Conservation (phyloP, 2,113 vertebrate genomes). For the Rana temporaria region DNA sequence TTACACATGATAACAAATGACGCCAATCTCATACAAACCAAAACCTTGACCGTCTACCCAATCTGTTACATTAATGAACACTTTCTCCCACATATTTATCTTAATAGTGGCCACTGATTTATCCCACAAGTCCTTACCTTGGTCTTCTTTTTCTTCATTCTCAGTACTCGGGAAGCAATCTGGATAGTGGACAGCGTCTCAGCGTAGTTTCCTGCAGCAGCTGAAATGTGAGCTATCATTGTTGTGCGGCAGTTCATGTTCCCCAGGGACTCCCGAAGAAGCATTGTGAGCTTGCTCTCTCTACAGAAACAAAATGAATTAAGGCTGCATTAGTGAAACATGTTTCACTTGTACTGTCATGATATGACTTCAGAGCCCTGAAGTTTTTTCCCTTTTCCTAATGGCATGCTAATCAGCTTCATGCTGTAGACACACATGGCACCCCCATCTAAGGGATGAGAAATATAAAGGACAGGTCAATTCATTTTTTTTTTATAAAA, state of each 20-base stretch:
- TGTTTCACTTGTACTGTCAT: slow-evolving; percentile 61
- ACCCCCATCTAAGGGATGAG: slow-evolving; percentile 59
- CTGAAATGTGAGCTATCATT: slow-evolving; percentile 98
- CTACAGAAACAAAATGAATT: slow-evolving; percentile 78
- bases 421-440: slow-evolving; percentile 54
- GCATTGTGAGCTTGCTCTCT: slow-evolving; percentile 99
- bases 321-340: slow-evolving; percentile 68
- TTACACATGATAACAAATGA: background rate
- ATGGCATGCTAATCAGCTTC: slow-evolving; percentile 66
- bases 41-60: background rate
- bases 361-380: slow-evolving; percentile 60
- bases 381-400: slow-evolving; percentile 62
- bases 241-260: slow-evolving; percentile 99
- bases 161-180: slow-evolving; percentile 92
- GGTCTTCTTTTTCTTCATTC: slow-evolving; percentile 99
- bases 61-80: slow-evolving; percentile 17
- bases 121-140: slow-evolving; percentile 80
- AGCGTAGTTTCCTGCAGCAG: slow-evolving; percentile 85
- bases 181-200: slow-evolving; percentile 97
- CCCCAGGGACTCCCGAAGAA: slow-evolving; percentile 96
- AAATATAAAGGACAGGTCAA: slow-evolving; percentile 32
- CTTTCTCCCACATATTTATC: background rate
- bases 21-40: background rate
- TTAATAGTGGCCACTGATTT: background rate
- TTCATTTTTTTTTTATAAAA: slow-evolving; percentile 14